Conservation (phyloP, 1,140 invertebrate genomes). For the Ceratosolen solmsi region DNA sequence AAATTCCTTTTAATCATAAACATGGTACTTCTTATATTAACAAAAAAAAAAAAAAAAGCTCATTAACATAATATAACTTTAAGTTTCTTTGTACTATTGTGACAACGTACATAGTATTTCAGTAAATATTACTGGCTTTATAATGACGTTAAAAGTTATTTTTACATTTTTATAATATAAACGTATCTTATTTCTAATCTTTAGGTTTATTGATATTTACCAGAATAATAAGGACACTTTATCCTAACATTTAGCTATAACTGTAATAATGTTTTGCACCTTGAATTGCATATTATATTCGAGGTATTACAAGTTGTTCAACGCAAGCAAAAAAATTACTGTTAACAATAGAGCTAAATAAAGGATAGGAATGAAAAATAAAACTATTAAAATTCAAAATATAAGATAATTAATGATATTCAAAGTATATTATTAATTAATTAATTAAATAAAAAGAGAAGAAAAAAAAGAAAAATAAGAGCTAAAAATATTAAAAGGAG, state of each 20-base stretch:
- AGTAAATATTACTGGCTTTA: constrained; percentile 12
- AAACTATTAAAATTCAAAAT: too few relatives aligned
- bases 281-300: neutral
- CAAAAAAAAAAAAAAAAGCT: too few relatives aligned
- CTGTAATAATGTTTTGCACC: neutral
- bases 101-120: constrained; percentile 10
- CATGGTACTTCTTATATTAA: too few relatives aligned
- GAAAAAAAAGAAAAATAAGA: too few relatives aligned
- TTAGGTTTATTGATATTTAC: neutral
- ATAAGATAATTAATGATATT: too few relatives aligned
- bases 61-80: neutral
- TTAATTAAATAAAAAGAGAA: too few relatives aligned
- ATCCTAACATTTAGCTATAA: neutral
- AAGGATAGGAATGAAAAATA: too few relatives aligned
- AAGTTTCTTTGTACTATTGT: constrained; percentile 2
- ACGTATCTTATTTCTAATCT: neutral
- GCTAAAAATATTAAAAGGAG: too few relatives aligned
- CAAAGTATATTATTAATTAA: too few relatives aligned
- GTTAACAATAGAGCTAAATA: too few relatives aligned
- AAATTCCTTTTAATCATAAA: too few relatives aligned
- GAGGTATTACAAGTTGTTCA: neutral
- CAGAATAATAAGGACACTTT: neutral
- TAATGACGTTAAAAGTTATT: constrained; percentile 4
- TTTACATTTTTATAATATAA: constrained; percentile 5
- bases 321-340: too few relatives aligned